Percentiles rank a stretch among this genome's conserved stretches.
phyloP scores from a whole-genome alignment of 2,113 vertebrate genomes.

The Sturnira hondurensis region DNA sequence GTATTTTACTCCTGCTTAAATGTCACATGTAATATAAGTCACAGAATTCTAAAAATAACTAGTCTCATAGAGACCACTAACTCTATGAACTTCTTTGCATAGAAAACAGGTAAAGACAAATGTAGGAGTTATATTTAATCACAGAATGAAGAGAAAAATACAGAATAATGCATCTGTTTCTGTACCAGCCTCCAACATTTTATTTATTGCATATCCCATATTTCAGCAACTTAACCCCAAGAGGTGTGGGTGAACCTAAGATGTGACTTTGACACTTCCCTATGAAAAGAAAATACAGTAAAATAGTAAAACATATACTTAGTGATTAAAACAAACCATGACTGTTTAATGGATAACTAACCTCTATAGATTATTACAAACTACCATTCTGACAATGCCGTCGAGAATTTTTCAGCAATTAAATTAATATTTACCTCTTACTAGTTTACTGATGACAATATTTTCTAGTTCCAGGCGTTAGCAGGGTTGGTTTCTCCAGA shows the following conservation, averaged over 20 bases:
- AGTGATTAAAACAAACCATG: background rate
- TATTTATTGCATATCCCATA: background rate
- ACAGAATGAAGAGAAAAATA: background rate
- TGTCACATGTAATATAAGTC: background rate
- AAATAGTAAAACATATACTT: background rate
- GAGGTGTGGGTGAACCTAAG: background rate
- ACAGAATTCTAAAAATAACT: background rate
- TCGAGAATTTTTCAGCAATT: background rate
- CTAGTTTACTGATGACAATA: background rate
- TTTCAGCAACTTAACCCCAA: background rate
- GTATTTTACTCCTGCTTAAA: background rate
- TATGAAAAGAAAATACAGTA: background rate
- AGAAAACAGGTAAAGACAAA: background rate
- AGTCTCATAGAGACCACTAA: background rate
- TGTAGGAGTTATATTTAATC: background rate
- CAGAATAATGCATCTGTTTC: background rate
- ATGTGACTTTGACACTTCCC: background rate
- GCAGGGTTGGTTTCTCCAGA: background rate
- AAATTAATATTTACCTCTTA: background rate
- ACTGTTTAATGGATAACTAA: background rate
- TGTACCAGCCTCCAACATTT: background rate
- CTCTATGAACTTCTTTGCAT: background rate
- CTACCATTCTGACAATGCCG: background rate
- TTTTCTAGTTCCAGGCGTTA: background rate
- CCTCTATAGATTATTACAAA: background rate